Percentiles rank a stretch among this genome's conserved stretches.
phyloP scores from a whole-genome alignment of 2,113 vertebrate species.

The Calonectris borealis region DNA sequence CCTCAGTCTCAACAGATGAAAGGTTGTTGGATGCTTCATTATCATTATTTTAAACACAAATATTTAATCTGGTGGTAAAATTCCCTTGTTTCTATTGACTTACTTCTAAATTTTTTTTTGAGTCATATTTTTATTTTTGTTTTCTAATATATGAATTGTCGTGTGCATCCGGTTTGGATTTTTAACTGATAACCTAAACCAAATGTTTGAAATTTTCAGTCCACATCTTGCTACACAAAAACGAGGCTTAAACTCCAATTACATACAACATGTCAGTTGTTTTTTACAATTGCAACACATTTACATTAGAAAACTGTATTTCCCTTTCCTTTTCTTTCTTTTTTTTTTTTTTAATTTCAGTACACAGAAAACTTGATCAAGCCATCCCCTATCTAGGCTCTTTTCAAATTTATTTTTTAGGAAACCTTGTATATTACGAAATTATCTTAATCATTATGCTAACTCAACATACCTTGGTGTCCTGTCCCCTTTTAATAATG shows the following conservation, averaged over 20 bases:
- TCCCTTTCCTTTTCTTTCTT: background rate
- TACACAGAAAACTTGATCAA: background rate
- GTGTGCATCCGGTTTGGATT: background rate
- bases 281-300: background rate
- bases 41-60: background rate
- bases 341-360: background rate
- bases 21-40: background rate
- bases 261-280: rapidly evolving
- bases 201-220: background rate
- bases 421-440: background rate
- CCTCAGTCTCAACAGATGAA: background rate
- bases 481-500: background rate
- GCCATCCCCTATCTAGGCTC: background rate
- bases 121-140: background rate
- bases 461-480: background rate
- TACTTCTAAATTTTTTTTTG: background rate
- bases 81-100: background rate
- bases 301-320: background rate
- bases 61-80: background rate
- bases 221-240: background rate
- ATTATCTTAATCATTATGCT: background rate
- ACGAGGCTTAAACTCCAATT: background rate
- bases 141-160: background rate
- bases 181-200: background rate
- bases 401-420: background rate